Percentiles rank a stretch among this genome's conserved stretches.
Evolutionary conservation across 1,140 invertebrate genomes (phyloP).

Genomic region (Listronotus bonariensis): DNA sequence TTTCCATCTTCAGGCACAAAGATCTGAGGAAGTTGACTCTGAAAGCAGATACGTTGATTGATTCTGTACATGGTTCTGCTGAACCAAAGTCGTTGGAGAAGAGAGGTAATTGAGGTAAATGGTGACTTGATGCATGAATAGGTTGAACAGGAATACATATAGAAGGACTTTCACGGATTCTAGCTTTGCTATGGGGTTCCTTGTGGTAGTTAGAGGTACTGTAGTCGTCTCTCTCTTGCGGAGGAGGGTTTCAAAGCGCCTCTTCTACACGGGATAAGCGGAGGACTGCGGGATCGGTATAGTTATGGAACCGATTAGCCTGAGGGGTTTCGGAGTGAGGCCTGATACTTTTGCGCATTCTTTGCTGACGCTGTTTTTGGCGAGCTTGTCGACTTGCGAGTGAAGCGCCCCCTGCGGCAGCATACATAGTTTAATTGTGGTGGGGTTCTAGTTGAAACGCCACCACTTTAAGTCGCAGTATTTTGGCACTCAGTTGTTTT

Average conservation of each 20-base stretch:
- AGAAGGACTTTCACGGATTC: slow-evolving; percentile 52
- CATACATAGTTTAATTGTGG: slow-evolving; percentile 65
- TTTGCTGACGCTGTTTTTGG: slow-evolving; percentile 59
- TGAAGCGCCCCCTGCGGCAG: slow-evolving; percentile 73
- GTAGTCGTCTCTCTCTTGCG: slow-evolving; percentile 48
- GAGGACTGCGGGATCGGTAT: slow-evolving; percentile 46
- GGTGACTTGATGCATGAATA: slow-evolving; percentile 43
- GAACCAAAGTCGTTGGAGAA: slow-evolving; percentile 26
- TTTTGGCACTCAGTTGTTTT: too few relatives aligned
- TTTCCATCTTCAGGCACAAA: slow-evolving; percentile 48
- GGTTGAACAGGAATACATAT: slow-evolving; percentile 53
- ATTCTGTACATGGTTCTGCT: slow-evolving; percentile 29
- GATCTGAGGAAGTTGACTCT: slow-evolving; percentile 53
- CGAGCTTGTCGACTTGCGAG: slow-evolving; percentile 71
- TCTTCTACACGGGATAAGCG: slow-evolving; percentile 51
- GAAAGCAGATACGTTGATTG: slow-evolving; percentile 25
- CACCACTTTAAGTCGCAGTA: too few relatives aligned
- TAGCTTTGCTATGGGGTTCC: slow-evolving; percentile 48
- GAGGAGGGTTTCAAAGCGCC: slow-evolving; percentile 47
- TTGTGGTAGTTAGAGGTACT: slow-evolving; percentile 54
- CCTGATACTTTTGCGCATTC: slow-evolving; percentile 56
- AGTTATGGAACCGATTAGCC: slow-evolving; percentile 62
- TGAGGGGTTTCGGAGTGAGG: slow-evolving; percentile 51
- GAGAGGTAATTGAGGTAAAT: slow-evolving; percentile 38
- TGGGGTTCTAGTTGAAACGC: not conserved